Percentiles rank a stretch among this genome's conserved stretches.
These are phyloP conservation scores for Cotesia typhae DNA, from an alignment of 1,140 invertebrate genomes.

Conservation along the genomic window DNA sequence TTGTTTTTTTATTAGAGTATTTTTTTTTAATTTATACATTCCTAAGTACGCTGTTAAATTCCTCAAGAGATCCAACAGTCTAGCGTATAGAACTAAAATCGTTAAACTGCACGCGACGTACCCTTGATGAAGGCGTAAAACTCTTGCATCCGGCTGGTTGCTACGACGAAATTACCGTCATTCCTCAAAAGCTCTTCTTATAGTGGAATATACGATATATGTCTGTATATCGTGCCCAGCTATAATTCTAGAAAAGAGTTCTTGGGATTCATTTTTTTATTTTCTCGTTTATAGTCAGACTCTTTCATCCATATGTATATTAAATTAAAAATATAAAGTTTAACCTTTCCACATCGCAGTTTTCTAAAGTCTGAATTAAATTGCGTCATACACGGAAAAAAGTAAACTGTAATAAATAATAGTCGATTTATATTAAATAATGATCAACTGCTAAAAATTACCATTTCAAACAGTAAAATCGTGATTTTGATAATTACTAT, in stretches of 20 bases:
- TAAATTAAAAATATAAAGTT: background rate
- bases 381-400: no score
- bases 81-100: slow-evolving; percentile 12
- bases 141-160: slow-evolving; percentile 7
- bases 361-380: no score
- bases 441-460: no score
- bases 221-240: background rate
- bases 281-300: background rate
- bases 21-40: background rate
- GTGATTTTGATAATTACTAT: no score
- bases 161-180: slow-evolving; percentile 44
- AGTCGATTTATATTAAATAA: no score
- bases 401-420: no score
- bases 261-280: background rate
- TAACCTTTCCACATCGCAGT: no score
- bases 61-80: background rate
- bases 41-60: slow-evolving; percentile 17
- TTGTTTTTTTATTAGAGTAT: no score
- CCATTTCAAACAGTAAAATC: no score
- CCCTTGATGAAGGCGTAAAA: slow-evolving; percentile 24
- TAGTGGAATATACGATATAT: background rate
- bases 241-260: background rate
- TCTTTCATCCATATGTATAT: no score
- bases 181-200: slow-evolving; percentile 33
- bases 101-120: slow-evolving; percentile 20